Evolutionary conservation across 2,113 vertebrate species (phyloP), one percentile per base, ranked within the genome.

Genomic region (Agapornis roseicollis): DNA sequence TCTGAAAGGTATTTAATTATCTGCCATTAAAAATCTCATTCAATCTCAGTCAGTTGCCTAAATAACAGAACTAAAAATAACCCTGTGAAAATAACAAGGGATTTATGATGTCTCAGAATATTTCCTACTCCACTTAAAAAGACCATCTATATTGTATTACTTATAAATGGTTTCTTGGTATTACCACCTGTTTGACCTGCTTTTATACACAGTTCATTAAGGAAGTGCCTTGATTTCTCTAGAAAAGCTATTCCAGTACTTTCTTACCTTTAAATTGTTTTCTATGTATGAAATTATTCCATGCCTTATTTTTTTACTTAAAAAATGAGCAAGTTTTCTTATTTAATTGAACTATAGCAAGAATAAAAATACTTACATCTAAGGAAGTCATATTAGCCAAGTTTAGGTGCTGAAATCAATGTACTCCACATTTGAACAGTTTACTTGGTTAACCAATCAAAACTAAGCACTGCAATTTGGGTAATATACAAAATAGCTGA

Each of bases 21-120:
- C 53, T 81, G 37, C 10, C 2, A 0, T 68, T 78, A 94, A 90
- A 90, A 81, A 92, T 74, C 49, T 73, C 11, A 12, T 77, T 92
- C 41, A 37, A 49, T 78, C 41, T 66, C 77, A 89, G 41, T 41
- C 77, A 86, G 33, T 28, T 83, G 33, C 46, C 33, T 78, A 94
- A 92, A 47, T 83, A 49, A 31, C 53, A 66, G 55, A 87, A 78
- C 47, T 87, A 91, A 92, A 84, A 81, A 87, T 71, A 95, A 50
- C 17, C 2, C 5, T 55, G 13, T 16, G 23, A 84, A 89, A 94
- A 81, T 35, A 74, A 79, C 12, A 6, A 63, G 52, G 42, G 10
- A 39, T 78, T n/a, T 74, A 39, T 39, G 18, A 20, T 60, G 65
- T 18, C 33, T 68, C 73, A 64, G 29, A 50, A 53, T 58, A 70